Percentiles rank a stretch among this genome's conserved stretches.
phyloP scores from a whole-genome alignment of 1,140 invertebrate species.

The Philaenus spumarius region DNA sequence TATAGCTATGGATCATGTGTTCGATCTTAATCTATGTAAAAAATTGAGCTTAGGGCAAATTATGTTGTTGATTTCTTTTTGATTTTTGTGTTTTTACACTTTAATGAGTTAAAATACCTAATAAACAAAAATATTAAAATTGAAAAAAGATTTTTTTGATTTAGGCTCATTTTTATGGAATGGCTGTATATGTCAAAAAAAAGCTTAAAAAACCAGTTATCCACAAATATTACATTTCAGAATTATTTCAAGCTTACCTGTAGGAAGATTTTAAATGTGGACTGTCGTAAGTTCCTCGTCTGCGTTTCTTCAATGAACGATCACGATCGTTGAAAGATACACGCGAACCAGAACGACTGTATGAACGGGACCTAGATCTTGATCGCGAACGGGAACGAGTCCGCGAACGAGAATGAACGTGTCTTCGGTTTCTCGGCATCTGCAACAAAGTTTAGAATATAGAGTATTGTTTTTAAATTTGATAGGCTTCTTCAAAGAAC shows the following conservation, averaged over 20 bases:
- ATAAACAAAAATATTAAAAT: too few relatives aligned
- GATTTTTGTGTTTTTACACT: too few relatives aligned
- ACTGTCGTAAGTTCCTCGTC: constrained; percentile 15
- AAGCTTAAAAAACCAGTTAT: not conserved
- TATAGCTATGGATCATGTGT: too few relatives aligned
- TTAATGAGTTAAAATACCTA: too few relatives aligned
- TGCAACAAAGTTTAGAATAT: constrained; percentile 41
- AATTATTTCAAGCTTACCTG: constrained; percentile 5
- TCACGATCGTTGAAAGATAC: constrained; percentile 2
- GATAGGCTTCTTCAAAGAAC: too few relatives aligned
- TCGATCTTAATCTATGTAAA: too few relatives aligned
- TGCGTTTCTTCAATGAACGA: not conserved
- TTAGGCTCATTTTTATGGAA: too few relatives aligned
- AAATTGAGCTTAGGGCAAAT: too few relatives aligned
- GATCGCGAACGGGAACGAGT: constrained; percentile 49
- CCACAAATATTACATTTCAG: not conserved
- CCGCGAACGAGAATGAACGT: constrained; percentile 52
- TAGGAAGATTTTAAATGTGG: constrained; percentile 13
- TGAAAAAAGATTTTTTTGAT: too few relatives aligned
- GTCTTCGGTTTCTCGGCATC: constrained; percentile 71
- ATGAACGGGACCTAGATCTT: constrained; percentile 12
- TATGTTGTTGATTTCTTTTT: too few relatives aligned
- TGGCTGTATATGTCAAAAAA: too few relatives aligned
- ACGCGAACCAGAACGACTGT: constrained; percentile 11
- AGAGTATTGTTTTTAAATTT: not conserved